A percentile compares a stretch with the other conserved stretches of the same genome.
phyloP scores from a whole-genome alignment of 2,797 vertebrate genomes.

The Phrynocephalus vlangalii region DNA sequence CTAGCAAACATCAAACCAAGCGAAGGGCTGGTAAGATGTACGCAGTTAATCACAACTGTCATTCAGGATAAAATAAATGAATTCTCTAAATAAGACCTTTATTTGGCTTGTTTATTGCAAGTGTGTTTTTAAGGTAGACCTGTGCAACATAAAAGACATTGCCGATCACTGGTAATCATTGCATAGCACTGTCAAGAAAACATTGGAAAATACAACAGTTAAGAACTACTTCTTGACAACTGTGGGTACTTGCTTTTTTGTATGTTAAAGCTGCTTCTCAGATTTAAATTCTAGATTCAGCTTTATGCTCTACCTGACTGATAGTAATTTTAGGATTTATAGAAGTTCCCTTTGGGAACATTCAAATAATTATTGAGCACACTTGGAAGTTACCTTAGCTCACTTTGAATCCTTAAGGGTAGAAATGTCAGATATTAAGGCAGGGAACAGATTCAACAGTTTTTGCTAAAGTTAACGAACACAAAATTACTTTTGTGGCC shows the following conservation, averaged over 20 bases:
- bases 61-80: constrained; percentile 49
- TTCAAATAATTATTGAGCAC: not conserved
- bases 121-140: constrained; percentile 37
- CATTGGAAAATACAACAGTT: constrained; percentile 42
- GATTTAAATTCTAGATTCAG: constrained; percentile 66
- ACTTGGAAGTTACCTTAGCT: not conserved
- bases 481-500: not conserved
- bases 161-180: constrained; percentile 14
- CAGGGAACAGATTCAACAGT: not conserved
- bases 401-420: not conserved
- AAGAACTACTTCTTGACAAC: constrained; percentile 48
- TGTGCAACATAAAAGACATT: constrained; percentile 11
- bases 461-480: too few relatives aligned
- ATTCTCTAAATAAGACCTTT: constrained; percentile 17
- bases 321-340: constrained; percentile 54
- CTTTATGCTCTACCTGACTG: constrained; percentile 43
- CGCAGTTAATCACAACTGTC: constrained; percentile 72
- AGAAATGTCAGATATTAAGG: not conserved
- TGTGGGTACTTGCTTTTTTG: constrained; percentile 61
- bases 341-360: not conserved
- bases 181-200: constrained; percentile 34
- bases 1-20: constrained; percentile 96
- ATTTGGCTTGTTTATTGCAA: not conserved
- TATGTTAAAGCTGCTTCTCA: constrained; percentile 49
- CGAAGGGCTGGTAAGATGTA: constrained; percentile 92